Conservation (phyloP, 2,797 vertebrate species). For the Sciaenops ocellatus region DNA sequence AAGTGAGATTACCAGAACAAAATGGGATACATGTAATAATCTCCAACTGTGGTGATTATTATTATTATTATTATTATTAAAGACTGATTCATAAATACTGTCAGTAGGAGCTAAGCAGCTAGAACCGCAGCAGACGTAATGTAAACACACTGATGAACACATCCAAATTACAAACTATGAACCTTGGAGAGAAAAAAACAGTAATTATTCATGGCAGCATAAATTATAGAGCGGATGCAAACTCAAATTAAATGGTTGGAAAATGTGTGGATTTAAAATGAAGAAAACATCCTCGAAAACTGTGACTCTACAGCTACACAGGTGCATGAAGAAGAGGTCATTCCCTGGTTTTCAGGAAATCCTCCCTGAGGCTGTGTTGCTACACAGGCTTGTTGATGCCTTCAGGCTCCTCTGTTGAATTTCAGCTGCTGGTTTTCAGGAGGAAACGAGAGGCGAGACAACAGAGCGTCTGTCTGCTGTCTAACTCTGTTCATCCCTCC, state of each 20-base stretch:
- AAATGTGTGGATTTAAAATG: slow-evolving; percentile 1
- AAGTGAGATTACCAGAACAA: neutral
- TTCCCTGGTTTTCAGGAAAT: neutral
- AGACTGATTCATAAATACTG: neutral
- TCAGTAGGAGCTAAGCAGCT: slow-evolving; percentile 13
- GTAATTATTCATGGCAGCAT: neutral
- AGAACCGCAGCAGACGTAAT: neutral
- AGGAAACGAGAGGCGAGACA: slow-evolving; percentile 22
- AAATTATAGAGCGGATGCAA: slow-evolving; percentile 20
- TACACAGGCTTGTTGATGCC: neutral
- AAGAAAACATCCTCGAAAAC: neutral
- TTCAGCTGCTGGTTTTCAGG: slow-evolving; percentile 13
- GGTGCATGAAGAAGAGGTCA: neutral
- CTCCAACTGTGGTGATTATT: neutral
- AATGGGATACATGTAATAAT: neutral
- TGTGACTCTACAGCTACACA: neutral
- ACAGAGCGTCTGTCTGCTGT: slow-evolving; percentile 15
- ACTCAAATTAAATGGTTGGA: neutral
- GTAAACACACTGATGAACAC: slow-evolving; percentile 5
- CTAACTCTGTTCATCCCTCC: neutral
- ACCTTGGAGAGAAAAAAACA: neutral
- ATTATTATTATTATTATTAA: no score
- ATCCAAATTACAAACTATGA: neutral
- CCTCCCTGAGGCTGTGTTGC: slow-evolving; percentile 24
- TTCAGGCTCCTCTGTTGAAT: slow-evolving; percentile 20